These are phyloP conservation scores for Ephestia elutella DNA, from an alignment of 1,140 invertebrate genomes.

Conservation along the genomic window DNA sequence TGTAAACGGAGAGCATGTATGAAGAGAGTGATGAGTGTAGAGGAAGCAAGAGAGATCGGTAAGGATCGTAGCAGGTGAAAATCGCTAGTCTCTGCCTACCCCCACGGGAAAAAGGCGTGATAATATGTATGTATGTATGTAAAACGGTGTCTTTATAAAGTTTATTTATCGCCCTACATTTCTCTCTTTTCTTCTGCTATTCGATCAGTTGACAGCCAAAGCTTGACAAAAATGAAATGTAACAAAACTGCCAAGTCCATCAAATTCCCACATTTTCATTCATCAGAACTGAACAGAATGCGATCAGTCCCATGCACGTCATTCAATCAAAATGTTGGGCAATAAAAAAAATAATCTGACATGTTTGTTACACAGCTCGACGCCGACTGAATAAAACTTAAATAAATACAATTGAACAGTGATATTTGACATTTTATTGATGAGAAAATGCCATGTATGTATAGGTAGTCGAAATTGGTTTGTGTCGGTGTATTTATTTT, in stretches of 20 bases:
- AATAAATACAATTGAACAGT: not conserved
- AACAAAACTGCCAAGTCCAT: not conserved
- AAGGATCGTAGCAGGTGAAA: too few species aligned
- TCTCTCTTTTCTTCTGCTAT: not conserved
- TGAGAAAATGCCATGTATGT: too few species aligned
- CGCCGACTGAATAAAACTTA: not conserved
- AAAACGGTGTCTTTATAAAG: too few species aligned
- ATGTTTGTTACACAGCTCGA: not conserved
- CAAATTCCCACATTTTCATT: not conserved
- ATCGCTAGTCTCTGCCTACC: too few species aligned
- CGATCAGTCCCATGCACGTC: not conserved
- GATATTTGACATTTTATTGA: not conserved
- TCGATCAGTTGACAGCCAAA: not conserved
- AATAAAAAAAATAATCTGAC: not conserved
- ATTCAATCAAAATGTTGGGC: not conserved
- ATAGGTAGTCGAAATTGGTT: too few species aligned
- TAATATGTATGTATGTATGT: too few species aligned
- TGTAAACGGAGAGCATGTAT: too few species aligned
- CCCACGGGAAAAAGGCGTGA: too few species aligned
- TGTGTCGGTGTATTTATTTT: too few species aligned
- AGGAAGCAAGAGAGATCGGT: too few species aligned
- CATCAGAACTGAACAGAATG: not conserved
- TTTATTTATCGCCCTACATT: too few species aligned
- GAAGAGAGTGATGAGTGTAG: too few species aligned
- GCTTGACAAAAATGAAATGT: not conserved